Percentiles rank a stretch among this genome's conserved stretches.
These are phyloP conservation scores for Scyliorhinus canicula DNA, from an alignment of 2,797 vertebrate species.

Conservation along the genomic window DNA sequence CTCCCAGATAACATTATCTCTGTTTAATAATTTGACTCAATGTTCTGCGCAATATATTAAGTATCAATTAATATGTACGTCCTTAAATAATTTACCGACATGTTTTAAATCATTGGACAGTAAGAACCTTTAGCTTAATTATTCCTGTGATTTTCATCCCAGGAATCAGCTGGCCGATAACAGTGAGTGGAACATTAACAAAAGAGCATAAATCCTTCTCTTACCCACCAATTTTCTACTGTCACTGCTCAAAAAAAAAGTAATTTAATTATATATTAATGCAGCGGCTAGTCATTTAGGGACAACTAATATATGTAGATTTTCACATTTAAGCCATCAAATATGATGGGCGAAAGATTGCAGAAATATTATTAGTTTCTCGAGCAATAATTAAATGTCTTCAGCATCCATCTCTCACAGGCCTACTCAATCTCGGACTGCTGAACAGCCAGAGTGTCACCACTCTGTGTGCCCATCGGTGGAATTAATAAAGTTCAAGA, in stretches of 20 bases:
- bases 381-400: slow-evolving; percentile 46
- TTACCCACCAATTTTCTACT: slow-evolving; percentile 17
- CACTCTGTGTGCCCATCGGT: slow-evolving; percentile 45
- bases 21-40: slow-evolving; percentile 14
- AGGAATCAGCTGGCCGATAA: slow-evolving; percentile 6
- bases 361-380: slow-evolving; percentile 50
- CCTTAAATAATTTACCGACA: slow-evolving; percentile 14
- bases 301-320: slow-evolving; percentile 42
- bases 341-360: slow-evolving; percentile 41
- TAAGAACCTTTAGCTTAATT: neutral
- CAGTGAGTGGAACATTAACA: slow-evolving; percentile 6
- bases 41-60: neutral
- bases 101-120: neutral
- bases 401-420: slow-evolving; percentile 48
- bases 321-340: slow-evolving; percentile 49
- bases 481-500: slow-evolving; percentile 51
- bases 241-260: neutral
- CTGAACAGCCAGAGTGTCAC: slow-evolving; percentile 48
- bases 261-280: slow-evolving; percentile 43
- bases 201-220: slow-evolving; percentile 13
- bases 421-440: slow-evolving; percentile 45
- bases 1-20: slow-evolving; percentile 19
- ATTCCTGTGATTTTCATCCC: neutral
- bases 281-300: slow-evolving; percentile 39
- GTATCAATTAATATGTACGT: slow-evolving; percentile 18